Percentiles rank a stretch among this genome's conserved stretches.
phyloP scores from a whole-genome alignment of 2,888 invertebrate species.

The Papilio demoleus region DNA sequence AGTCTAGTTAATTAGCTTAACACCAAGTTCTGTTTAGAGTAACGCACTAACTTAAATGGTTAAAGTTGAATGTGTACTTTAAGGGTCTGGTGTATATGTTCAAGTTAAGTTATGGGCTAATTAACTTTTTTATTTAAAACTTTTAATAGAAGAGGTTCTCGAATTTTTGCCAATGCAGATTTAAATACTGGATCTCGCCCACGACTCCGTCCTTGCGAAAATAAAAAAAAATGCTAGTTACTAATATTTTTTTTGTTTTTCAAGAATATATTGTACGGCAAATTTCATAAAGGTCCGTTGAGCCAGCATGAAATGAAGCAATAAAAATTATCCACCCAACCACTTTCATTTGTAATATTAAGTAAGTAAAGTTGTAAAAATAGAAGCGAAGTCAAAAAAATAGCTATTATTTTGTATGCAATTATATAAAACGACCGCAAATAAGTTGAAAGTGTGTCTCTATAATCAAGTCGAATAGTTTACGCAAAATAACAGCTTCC shows the following conservation, averaged over 20 bases:
- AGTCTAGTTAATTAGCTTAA: slow-evolving; percentile 72
- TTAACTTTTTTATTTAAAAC: slow-evolving; percentile 14
- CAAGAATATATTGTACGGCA: no score
- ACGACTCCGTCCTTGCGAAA: no score
- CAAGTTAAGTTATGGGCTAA: slow-evolving; percentile 3
- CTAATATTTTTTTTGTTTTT: no score
- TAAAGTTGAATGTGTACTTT: slow-evolving; percentile 38
- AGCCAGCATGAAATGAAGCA: no score
- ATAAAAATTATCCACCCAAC: no score
- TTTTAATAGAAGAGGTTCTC: slow-evolving; percentile 34
- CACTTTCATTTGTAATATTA: no score
- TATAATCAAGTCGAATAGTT: slow-evolving; percentile 46
- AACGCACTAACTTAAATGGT: slow-evolving; percentile 38
- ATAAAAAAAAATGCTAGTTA: no score
- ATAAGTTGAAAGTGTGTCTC: slow-evolving; percentile 51
- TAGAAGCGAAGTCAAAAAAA: no score
- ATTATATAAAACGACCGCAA: slow-evolving; percentile 37
- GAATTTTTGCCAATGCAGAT: background rate
- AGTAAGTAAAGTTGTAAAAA: no score
- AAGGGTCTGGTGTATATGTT: slow-evolving; percentile 18
- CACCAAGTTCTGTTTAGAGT: slow-evolving; percentile 47
- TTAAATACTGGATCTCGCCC: no score
- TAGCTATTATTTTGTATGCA: no score
- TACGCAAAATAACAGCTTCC: slow-evolving; percentile 39
- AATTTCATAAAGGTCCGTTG: no score